A percentile compares a stretch with the other conserved stretches of the same genome.
These are phyloP conservation scores for Tineola bisselliella DNA, from an alignment of 2,888 invertebrate genomes.

Conservation along the genomic window DNA sequence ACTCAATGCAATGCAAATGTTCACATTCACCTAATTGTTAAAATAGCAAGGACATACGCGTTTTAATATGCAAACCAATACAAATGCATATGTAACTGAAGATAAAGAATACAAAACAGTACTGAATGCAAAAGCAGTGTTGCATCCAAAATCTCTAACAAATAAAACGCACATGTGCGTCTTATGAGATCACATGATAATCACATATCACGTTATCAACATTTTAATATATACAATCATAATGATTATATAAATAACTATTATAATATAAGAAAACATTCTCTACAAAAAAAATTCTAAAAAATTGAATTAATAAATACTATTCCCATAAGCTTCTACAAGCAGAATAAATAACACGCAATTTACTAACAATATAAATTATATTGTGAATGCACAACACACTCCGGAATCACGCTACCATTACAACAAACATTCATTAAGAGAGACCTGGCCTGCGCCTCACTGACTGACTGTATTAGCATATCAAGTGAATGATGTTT, in stretches of 20 bases:
- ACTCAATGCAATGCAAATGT: background rate
- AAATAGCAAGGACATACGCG: background rate
- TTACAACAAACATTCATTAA: too few relatives aligned
- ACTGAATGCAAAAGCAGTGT: background rate
- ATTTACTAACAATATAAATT: background rate
- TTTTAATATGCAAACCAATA: background rate
- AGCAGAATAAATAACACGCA: background rate
- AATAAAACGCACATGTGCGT: background rate
- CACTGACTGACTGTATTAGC: too few relatives aligned
- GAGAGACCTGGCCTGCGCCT: too few relatives aligned
- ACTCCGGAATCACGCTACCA: background rate
- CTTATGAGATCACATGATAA: background rate
- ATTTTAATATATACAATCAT: background rate
- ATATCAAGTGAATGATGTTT: too few relatives aligned
- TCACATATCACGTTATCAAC: background rate
- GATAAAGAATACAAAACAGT: background rate
- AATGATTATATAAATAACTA: conserved; percentile 2
- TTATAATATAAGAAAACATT: background rate
- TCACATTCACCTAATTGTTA: too few relatives aligned
- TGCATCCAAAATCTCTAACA: background rate
- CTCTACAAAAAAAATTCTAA: background rate
- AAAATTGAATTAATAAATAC: background rate
- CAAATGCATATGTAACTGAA: background rate
- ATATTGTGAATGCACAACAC: background rate
- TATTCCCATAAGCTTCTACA: background rate